Evolutionary conservation across 2,113 vertebrate species (phyloP).

Genomic region (Larimichthys polyactis): DNA sequence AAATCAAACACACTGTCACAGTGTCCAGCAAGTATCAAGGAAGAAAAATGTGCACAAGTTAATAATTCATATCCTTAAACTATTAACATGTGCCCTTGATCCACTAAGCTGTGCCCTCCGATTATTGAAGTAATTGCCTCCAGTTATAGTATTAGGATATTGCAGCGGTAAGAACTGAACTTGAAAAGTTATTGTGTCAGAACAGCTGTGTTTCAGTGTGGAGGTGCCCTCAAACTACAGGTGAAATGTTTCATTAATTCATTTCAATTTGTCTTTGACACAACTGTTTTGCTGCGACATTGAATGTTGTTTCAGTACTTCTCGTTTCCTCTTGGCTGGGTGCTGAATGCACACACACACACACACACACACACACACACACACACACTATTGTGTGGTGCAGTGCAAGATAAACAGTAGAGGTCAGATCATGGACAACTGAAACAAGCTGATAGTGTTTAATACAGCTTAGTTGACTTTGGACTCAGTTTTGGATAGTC

Average conservation of each 20-base stretch:
- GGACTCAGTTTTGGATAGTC: neutral
- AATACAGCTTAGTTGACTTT: neutral
- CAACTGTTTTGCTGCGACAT: neutral
- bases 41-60: neutral
- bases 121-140: neutral
- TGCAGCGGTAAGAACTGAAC: neutral
- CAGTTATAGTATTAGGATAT: neutral
- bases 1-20: no score
- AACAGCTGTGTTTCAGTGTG: neutral
- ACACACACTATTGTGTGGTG: neutral
- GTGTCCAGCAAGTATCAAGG: neutral
- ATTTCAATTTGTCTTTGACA: neutral
- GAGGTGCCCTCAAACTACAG: neutral
- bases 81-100: neutral
- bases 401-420: neutral
- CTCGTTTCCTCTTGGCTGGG: neutral
- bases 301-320: neutral
- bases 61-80: slow-evolving; percentile 25
- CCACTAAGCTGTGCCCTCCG: neutral
- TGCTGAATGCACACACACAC: neutral
- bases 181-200: neutral
- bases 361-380: no score
- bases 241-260: neutral
- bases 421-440: neutral
- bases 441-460: neutral